Percentiles rank a stretch among this genome's conserved stretches.
Evolutionary conservation across 2,113 vertebrate genomes (phyloP).

Genomic region (Cavia porcellus): DNA sequence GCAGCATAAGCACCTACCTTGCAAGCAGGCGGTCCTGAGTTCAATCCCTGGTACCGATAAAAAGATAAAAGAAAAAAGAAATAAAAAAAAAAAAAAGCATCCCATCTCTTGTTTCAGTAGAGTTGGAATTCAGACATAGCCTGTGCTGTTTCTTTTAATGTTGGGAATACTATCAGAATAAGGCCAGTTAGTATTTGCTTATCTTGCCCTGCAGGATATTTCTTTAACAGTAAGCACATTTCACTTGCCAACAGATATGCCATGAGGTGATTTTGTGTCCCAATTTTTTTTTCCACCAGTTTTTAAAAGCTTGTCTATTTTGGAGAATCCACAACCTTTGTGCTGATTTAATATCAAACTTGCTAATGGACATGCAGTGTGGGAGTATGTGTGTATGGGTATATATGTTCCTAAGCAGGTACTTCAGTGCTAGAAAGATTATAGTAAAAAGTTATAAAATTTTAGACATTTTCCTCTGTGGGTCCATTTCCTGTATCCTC

Average conservation of each 20-base stretch:
- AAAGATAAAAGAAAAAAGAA: too few relatives aligned
- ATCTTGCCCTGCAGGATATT: not conserved
- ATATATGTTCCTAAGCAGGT: not conserved
- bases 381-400: not conserved
- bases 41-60: too few relatives aligned
- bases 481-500: not conserved
- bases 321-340: conserved; percentile 60
- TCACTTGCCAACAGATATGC: not conserved
- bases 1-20: too few relatives aligned
- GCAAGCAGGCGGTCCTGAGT: too few relatives aligned
- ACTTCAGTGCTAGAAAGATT: not conserved
- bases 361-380: not conserved
- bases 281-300: conserved; percentile 34
- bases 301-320: conserved; percentile 69
- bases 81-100: too few relatives aligned
- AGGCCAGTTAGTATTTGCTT: not conserved
- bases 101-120: not conserved
- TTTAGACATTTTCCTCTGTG: not conserved
- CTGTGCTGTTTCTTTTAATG: not conserved
- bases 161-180: not conserved
- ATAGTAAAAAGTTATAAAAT: not conserved
- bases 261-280: conserved; percentile 47
- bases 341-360: conserved; percentile 68
- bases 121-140: not conserved
- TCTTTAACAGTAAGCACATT: not conserved